phyloP scores from a whole-genome alignment of 1,140 invertebrate genomes.

The Myzus persicae region DNA sequence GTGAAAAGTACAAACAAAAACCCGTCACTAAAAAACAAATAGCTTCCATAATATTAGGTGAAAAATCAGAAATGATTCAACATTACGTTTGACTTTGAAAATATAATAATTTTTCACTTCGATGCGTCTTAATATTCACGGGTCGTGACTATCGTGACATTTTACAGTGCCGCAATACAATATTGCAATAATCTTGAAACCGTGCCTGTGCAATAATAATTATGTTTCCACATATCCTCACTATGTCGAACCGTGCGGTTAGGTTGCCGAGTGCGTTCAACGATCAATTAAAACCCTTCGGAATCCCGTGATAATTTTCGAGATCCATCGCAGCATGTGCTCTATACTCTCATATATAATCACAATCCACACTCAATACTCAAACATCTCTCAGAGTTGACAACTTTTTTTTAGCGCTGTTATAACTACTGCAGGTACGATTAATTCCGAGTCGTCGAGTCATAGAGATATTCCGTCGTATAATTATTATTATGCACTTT shows the following conservation, averaged over 20 bases:
- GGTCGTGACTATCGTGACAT: neutral
- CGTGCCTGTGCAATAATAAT: neutral
- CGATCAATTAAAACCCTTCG: neutral
- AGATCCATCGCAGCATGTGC: neutral
- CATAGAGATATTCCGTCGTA: neutral
- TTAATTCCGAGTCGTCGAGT: neutral
- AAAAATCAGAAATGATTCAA: neutral
- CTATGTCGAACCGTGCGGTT: neutral
- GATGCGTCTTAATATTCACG: neutral
- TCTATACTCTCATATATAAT: neutral
- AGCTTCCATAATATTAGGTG: neutral
- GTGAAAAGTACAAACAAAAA: constrained; percentile 18
- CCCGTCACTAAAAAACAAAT: neutral
- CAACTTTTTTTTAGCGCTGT: neutral
- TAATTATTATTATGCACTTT: neutral
- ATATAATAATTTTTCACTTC: neutral
- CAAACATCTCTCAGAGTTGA: neutral
- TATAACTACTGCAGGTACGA: neutral
- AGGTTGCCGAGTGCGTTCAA: neutral
- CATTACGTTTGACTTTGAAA: neutral
- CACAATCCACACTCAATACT: neutral
- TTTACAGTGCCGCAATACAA: neutral
- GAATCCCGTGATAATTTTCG: neutral
- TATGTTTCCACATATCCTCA: neutral
- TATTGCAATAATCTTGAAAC: neutral